Percentiles rank a stretch among this genome's conserved stretches.
phyloP scores from a whole-genome alignment of 2,888 invertebrate genomes.

The Enoplolaimus lenunculus region DNA sequence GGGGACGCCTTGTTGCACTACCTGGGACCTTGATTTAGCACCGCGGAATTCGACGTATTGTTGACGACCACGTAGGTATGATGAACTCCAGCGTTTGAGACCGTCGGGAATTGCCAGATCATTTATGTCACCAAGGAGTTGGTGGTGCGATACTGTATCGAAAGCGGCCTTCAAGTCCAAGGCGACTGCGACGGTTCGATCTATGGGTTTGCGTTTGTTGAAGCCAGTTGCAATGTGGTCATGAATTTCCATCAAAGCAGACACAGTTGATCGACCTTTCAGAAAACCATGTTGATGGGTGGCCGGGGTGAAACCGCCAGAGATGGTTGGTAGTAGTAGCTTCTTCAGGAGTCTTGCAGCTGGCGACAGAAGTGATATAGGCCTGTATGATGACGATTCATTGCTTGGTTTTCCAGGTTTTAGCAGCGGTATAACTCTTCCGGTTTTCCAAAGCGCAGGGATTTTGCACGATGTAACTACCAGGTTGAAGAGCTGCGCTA shows the following conservation, averaged over 20 bases:
- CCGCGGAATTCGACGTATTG: constrained; percentile 12
- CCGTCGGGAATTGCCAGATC: not conserved
- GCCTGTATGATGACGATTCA: constrained; percentile 4
- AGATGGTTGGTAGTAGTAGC: not conserved
- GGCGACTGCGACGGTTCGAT: constrained; percentile 7
- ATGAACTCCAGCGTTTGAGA: not conserved
- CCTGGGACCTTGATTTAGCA: not conserved
- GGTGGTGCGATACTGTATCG: constrained; percentile 2
- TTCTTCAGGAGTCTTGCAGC: not conserved
- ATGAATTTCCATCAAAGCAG: not conserved
- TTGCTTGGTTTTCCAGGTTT: constrained; percentile 3
- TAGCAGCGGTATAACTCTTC: not conserved
- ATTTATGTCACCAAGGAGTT: not conserved
- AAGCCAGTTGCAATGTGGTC: not conserved
- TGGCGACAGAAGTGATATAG: constrained; percentile 10
- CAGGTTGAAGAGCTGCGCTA: not conserved
- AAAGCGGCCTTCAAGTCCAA: not conserved
- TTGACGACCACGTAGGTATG: not conserved
- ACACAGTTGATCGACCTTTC: not conserved
- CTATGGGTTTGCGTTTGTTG: not conserved
- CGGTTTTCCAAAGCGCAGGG: not conserved
- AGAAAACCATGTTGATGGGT: not conserved
- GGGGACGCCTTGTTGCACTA: not conserved
- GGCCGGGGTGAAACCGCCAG: not conserved
- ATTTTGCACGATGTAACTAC: not conserved